A percentile compares a stretch with the other conserved stretches of the same genome.
These are phyloP conservation scores for Beroe forskalii DNA, from an alignment of 37 sponge, comb jelly and placozoan species.

Conservation along the genomic window DNA sequence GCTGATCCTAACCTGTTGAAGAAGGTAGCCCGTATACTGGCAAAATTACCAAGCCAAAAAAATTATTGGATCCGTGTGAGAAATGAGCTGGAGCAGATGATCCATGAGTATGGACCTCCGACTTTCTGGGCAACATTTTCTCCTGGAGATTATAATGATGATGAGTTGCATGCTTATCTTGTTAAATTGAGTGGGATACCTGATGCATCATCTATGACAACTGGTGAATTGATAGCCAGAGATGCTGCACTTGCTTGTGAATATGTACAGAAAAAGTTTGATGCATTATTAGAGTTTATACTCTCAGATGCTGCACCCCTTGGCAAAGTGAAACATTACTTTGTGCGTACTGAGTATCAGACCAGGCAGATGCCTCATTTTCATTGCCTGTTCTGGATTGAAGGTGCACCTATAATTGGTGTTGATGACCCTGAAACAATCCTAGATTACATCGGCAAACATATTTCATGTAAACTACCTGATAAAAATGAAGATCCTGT, in stretches of 20 bases:
- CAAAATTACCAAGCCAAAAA: too few relatives aligned
- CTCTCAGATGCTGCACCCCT: not conserved
- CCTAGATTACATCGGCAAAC: not conserved
- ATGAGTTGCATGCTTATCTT: too few relatives aligned
- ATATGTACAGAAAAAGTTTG: not conserved
- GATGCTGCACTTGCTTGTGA: not conserved
- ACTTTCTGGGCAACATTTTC: too few relatives aligned
- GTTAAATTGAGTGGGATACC: too few relatives aligned
- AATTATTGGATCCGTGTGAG: too few relatives aligned
- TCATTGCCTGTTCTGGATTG: not conserved
- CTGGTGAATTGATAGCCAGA: not conserved
- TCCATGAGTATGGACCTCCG: too few relatives aligned
- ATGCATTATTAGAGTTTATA: not conserved
- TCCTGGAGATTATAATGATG: too few relatives aligned
- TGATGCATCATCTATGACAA: too few relatives aligned
- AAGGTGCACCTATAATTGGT: constrained; percentile 20
- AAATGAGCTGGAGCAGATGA: too few relatives aligned
- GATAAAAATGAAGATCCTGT: constrained; percentile 1
- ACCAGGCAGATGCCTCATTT: not conserved
- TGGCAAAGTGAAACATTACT: not conserved
- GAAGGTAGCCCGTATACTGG: too few relatives aligned
- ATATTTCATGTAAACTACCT: not conserved
- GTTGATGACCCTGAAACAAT: not conserved
- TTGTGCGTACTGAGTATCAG: not conserved
- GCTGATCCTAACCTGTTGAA: too few relatives aligned